phyloP scores from a whole-genome alignment of 2,888 invertebrate species.

The Aproaerema taeniolella region DNA sequence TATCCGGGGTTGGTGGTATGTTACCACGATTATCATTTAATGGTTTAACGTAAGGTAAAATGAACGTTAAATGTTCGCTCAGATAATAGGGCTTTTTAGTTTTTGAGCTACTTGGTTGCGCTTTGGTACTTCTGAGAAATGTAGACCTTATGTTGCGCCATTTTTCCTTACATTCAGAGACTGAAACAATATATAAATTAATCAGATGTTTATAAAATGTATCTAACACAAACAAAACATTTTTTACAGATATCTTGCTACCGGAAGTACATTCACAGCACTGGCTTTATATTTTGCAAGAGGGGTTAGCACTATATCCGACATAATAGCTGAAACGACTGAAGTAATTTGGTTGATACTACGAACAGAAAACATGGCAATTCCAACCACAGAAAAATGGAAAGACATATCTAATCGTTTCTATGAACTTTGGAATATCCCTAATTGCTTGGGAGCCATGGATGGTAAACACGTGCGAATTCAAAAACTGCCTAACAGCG shows the following conservation, averaged over 20 bases:
- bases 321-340: constrained; percentile 11
- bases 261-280: constrained; percentile 2
- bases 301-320: constrained; percentile 6
- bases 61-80: constrained; percentile 1
- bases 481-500: constrained; percentile 20
- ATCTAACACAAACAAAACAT: background rate
- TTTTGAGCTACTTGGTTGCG: constrained; percentile 3
- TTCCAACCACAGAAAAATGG: constrained; percentile 12
- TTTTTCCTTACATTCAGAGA: constrained; percentile 7
- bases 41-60: constrained; percentile 8
- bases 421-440: constrained; percentile 2
- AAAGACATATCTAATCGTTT: constrained; percentile 8
- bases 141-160: constrained; percentile 9
- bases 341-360: constrained; percentile 8
- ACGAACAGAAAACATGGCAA: constrained; percentile 3
- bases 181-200: constrained; percentile 6
- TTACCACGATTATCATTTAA: background rate
- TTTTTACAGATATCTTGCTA: constrained; percentile 4
- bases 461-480: constrained; percentile 1
- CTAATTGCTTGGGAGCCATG: constrained; percentile 1
- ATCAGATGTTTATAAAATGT: background rate
- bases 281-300: constrained; percentile 2
- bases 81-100: constrained; percentile 9
- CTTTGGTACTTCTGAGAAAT: constrained; percentile 2
- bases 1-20: background rate